Percentiles rank a stretch among this genome's conserved stretches.
These are phyloP conservation scores for Manis pentadactyla DNA, from an alignment of 2,797 vertebrate genomes.

Conservation along the genomic window DNA sequence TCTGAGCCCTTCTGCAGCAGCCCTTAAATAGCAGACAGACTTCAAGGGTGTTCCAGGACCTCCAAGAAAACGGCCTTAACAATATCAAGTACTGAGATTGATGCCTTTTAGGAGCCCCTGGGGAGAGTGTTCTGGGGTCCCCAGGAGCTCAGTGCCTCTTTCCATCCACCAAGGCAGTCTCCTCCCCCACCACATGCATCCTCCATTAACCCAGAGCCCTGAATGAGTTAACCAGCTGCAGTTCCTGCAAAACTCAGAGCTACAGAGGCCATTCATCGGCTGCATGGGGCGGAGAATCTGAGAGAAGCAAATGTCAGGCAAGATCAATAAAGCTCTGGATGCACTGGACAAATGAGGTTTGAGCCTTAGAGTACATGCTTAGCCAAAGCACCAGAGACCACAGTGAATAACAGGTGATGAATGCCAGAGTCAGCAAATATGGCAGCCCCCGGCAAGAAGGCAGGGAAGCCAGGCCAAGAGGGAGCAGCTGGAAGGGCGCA, in stretches of 20 bases:
- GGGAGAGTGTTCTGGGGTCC: not conserved
- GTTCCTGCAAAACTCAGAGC: slow-evolving; percentile 42
- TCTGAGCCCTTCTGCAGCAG: not conserved
- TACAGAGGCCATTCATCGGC: slow-evolving; percentile 64
- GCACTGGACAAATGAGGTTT: slow-evolving; percentile 60
- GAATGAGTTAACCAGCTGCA: not conserved
- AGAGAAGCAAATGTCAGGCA: slow-evolving; percentile 68
- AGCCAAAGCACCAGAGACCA: slow-evolving; percentile 19
- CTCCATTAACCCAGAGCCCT: not conserved
- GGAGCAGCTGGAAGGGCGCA: rapidly evolving
- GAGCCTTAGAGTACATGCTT: slow-evolving; percentile 54
- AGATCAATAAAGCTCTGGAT: slow-evolving; percentile 73
- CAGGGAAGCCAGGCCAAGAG: not conserved
- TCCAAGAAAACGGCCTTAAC: not conserved
- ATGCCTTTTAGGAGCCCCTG: not conserved
- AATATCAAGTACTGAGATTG: slow-evolving; percentile 56
- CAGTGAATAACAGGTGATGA: not conserved
- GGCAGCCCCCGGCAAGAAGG: not conserved
- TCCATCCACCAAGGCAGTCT: not conserved
- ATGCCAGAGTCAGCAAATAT: not conserved
- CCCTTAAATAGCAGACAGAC: not conserved
- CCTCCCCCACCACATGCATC: not conserved
- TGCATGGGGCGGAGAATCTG: slow-evolving; percentile 41
- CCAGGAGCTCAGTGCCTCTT: not conserved
- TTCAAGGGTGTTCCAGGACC: not conserved